Evolutionary conservation across 2,797 vertebrate species (phyloP), one percentile per base, ranked within the genome.

Genomic region (Micrastur ruficollis): DNA sequence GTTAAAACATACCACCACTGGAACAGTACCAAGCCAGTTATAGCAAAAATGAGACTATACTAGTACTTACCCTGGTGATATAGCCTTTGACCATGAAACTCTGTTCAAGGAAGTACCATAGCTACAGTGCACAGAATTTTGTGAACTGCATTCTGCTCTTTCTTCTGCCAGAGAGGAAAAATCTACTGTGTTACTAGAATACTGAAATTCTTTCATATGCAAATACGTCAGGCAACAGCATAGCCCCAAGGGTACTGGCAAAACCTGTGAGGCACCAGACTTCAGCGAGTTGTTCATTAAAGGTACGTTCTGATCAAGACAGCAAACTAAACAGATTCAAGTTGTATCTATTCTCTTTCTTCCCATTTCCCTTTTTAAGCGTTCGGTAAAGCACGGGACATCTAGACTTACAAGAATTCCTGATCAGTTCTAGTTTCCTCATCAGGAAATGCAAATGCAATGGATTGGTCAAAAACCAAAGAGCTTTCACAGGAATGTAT

Each of bases 171-270:
- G 82, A 94, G 55, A 97, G 49, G 52, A 90, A 73, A 90, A 81
- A 86, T 47, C 32, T 85, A 36, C 78, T 78, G 23, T 80, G 73
- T 66, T 89, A 89, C 80, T 89, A 53, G 81, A 90, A 93, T 32
- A 68, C 76, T 79, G 93, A 95, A 73, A 96, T 95, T 93, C 94
- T 97, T 97, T 96, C 95, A 95, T 95, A 94, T 96, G 95, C 81
- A 96, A 94, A 95, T 97, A 62, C 71, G 81, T 85, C 95, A 96
- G 91, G 94, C 93, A 97, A 58, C 46, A 96, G 88, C 81, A 86
- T 5, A 92, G 94, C 95, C 96, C 83, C 88, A 84, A 94, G 96
- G 93, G 90, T 73, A 95, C 72, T 90, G 86, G 92, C 95, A 97
- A 73, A 96, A 94, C 76, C 15, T 81, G 96, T 46, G 86, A 97